Evolutionary conservation across 2,113 vertebrate genomes (phyloP).

Genomic region (Sebastes fasciatus): DNA sequence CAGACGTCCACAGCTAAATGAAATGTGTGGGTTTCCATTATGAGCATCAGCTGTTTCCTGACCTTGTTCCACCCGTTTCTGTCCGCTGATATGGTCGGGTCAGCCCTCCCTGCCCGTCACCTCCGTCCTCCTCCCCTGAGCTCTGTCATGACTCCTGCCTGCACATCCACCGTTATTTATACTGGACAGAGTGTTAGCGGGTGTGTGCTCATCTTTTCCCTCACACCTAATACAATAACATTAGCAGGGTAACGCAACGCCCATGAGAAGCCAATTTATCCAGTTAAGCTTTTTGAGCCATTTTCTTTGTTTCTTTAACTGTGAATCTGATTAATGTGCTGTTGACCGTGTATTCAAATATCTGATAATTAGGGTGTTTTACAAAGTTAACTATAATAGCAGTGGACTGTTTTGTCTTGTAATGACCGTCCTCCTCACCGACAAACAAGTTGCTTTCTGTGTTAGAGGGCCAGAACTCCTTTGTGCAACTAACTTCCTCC

Average conservation of each 20-base stretch:
- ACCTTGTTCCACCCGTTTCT: conserved; percentile 19
- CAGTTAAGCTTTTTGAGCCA: background rate
- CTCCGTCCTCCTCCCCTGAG: conserved; percentile 22
- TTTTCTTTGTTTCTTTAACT: background rate
- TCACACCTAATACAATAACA: conserved; percentile 16
- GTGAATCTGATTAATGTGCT: background rate
- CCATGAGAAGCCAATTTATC: background rate
- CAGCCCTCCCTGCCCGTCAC: conserved; percentile 1
- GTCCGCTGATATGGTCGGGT: background rate
- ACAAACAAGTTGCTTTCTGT: background rate
- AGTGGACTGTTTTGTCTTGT: background rate
- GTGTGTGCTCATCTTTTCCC: conserved; percentile 29
- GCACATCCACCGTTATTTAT: conserved; percentile 36
- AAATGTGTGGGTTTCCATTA: conserved; percentile 3
- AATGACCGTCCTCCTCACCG: background rate
- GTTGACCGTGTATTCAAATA: background rate
- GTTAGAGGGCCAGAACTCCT: background rate
- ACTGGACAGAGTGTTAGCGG: background rate
- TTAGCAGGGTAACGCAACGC: background rate
- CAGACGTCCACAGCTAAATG: background rate
- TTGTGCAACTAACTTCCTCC: background rate
- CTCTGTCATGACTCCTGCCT: conserved; percentile 1
- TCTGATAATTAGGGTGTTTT: background rate
- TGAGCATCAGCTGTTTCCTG: conserved; percentile 31
- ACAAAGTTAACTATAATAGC: background rate